Evolutionary conservation across 1,140 invertebrate species (phyloP).

Genomic region (Hesperophylax magnus): DNA sequence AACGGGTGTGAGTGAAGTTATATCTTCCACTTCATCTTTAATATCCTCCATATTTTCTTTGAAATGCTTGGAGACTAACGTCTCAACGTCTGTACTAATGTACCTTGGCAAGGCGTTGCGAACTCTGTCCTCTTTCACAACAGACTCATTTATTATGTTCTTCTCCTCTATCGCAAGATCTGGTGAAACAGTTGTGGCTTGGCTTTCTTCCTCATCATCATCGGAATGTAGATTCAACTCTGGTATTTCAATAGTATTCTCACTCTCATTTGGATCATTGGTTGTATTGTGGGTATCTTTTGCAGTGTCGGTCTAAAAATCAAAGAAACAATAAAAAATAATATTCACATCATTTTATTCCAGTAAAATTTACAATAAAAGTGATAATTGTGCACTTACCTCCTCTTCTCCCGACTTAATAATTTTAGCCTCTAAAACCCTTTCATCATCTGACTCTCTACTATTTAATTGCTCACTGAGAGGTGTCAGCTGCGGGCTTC

Average conservation of each 20-base stretch:
- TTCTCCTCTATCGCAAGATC: background rate
- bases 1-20: background rate
- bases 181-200: background rate
- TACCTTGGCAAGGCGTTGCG: slow-evolving; percentile 15
- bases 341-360: background rate
- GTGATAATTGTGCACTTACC: background rate
- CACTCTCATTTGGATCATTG: background rate
- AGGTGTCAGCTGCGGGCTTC: slow-evolving; percentile 21
- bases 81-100: slow-evolving; percentile 24
- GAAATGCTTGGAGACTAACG: slow-evolving; percentile 13
- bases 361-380: background rate
- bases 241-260: slow-evolving; percentile 1
- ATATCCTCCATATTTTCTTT: slow-evolving; percentile 27
- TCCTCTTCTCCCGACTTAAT: background rate
- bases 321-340: background rate
- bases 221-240: slow-evolving; percentile 6
- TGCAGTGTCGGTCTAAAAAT: background rate
- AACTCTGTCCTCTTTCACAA: slow-evolving; percentile 10
- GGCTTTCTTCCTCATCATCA: slow-evolving; percentile 10
- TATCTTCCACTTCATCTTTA: slow-evolving; percentile 4
- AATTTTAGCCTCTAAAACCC: background rate
- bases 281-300: background rate
- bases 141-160: background rate
- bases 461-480: slow-evolving; percentile 5
- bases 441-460: background rate